Base-by-base conservation (phyloP, 2,888 invertebrate genomes). In the Melanotus villosus region DNA sequence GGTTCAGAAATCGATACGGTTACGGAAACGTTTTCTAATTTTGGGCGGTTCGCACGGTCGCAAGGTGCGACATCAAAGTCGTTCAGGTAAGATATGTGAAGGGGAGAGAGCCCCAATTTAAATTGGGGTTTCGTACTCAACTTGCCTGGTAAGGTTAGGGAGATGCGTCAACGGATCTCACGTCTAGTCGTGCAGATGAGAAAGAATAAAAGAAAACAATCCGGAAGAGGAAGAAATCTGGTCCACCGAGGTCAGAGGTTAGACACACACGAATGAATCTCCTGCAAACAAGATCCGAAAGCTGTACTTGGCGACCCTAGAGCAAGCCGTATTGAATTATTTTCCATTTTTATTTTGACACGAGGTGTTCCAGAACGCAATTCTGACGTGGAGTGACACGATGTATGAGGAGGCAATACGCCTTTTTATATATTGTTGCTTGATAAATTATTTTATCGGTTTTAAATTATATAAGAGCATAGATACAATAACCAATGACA, bases 221-320 rank as follows among this genome's bases (percentile, higher is more conserved):
- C 75, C 79, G 79, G 79, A 79, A 79, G 78, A 80, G 78, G 79
- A 80, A 78, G 78, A 72, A 76, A 75, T 76, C 72, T 70, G 72
- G 75, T 73, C 73, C 73, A 64, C 56, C 52, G 73, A 74, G 75
- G 72, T 75, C 74, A 74, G 67, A 78, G 78, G 79, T 79, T 79
- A 79, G 76, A 75, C 66, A 79, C 78, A 78, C 76, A 78, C 75
- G 71, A 73, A 73, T 77, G 78, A 72, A 73, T 76, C 68, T 72
- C 65, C 67, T 68, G 63, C 65, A 68, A 71, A 71, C 71, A 52
- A 71, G 71, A 71, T 68, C 41, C 64, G 34, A 63, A 67, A 67
- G 64, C 67, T 64, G 59, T 38, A 52, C 21, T 23, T n/a, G n/a
- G 36, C 38, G 43, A 41, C 63, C 66, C 62, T 43, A 32, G 14